A percentile compares a stretch with the other conserved stretches of the same genome.
These are phyloP conservation scores for Apodemia duryi DNA, from an alignment of 2,888 invertebrate species.

Conservation along the genomic window DNA sequence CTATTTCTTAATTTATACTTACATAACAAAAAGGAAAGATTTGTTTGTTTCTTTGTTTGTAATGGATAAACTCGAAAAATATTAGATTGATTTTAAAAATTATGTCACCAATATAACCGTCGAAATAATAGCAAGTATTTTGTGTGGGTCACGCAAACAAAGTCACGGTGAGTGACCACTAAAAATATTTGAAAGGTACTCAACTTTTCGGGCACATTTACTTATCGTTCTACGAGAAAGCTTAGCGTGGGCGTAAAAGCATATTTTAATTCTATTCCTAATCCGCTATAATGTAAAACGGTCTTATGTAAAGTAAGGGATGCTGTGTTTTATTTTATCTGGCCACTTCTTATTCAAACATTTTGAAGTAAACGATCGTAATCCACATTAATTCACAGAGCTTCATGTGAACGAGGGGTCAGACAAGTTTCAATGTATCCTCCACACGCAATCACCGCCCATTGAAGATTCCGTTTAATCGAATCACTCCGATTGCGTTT, in stretches of 20 bases:
- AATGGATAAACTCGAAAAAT: too few species aligned
- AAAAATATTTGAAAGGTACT: too few species aligned
- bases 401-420: neutral
- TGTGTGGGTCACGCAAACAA: too few species aligned
- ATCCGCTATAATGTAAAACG: neutral
- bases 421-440: neutral
- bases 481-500: constrained; percentile 36
- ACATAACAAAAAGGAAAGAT: too few species aligned
- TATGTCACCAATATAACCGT: too few species aligned
- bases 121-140: too few species aligned
- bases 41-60: too few species aligned
- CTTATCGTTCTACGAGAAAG: neutral
- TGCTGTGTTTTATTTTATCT: neutral
- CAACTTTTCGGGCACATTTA: too few species aligned
- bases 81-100: too few species aligned
- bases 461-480: constrained; percentile 30
- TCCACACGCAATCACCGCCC: constrained; percentile 28
- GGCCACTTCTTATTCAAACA: neutral
- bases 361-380: neutral
- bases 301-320: neutral
- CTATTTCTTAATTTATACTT: too few species aligned
- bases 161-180: too few species aligned
- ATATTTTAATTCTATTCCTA: neutral
- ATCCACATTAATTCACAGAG: neutral
- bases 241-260: neutral